Evolutionary conservation across 2,797 vertebrate genomes (phyloP), one percentile per base, ranked within the genome.

Genomic region (Kryptolebias ocellatus): DNA sequence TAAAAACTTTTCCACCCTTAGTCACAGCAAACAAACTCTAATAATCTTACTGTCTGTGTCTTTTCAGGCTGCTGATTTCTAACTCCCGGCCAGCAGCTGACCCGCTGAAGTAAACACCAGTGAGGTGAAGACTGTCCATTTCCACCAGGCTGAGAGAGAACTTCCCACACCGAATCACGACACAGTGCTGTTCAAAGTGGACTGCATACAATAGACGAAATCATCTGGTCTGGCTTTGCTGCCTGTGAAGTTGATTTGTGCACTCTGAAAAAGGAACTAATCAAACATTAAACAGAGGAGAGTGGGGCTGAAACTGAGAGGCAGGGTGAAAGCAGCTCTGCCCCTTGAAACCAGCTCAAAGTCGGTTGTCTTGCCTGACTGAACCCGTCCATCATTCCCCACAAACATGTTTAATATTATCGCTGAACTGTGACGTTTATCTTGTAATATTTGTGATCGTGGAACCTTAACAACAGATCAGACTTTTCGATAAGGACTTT

Each of bases 251-350:
- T 81, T 37, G 59, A 85, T 73, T 67, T 57, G 69, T 71, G 67
- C 72, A 70, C 67, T 60, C 71, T 64, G 73, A 74, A 64, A 24
- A 74, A 71, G 53, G 59, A 78, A 77, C 60, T 10, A 8, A 76
- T 85, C 63, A 78, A 78, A 85, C 54, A 85, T 82, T 88, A 60
- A 83, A 70, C 72, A 80, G 72, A 67, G 51, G 72, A 68, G 64
- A 67, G 68, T 49, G 70, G 60, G 64, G 64, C 71, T 74, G 54
- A 76, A 75, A 77, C 52, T 58, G 72, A 82, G 34, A 72, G 52
- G 50, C 24, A 42, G 39, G 64, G 57, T 17, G 6, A 70, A 45
- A 63, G 73, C 53, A 54, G 60, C 20, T 69, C 53, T 63, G 17
- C 28, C 39, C 60, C 62, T 56, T 52, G 39, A 75, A 72, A 39